Evolutionary conservation across 2,888 invertebrate genomes (phyloP), one percentile per base, ranked within the genome.

Genomic region (Caenorhabditis virilis): DNA sequence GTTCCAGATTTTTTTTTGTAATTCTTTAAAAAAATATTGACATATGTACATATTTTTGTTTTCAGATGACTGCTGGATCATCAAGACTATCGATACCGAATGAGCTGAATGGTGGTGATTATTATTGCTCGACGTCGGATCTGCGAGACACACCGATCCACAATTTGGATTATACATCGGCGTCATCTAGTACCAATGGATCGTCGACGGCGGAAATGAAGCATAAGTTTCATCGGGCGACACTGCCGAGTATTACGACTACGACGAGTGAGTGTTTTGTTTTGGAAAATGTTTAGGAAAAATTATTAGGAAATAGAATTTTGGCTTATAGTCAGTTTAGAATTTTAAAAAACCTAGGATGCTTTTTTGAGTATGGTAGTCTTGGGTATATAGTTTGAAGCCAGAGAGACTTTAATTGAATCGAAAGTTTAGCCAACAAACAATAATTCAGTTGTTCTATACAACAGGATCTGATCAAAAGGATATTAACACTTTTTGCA

Each of bases 171-270:
- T 67, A 67, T 41, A 67, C 58, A 1, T 56, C 54, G 4, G 66
- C 66, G 7, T 67, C 66, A 13, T 58, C 58, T 1, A 66, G 66
- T 41, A 61, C 66, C 2, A 66, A 66, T 33, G 60, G 53, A 22
- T 61, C 61, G 26, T 48, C 56, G 2, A 47, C 36, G 3, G 26
- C 22, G 6, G 30, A 15, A 20, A 20, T 9, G 13, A 30, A 30
- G 30, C 6, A 6, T 9, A 6, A 13, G 15, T 49, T 45, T 22
- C 61, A 67, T 27, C 57, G 66, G n/a, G 66, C 54, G n/a, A 67
- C 66, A 6, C 47, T 67, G n/a, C 66, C 66, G 27, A 61, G 61
- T 18, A 67, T 67, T 54, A 67, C 66, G 0, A 66, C 66, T 23
- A 66, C 66, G 4, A 50, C 55, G 15, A 67, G 66, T 67, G 18